Evolutionary conservation across 2,113 vertebrate genomes (phyloP).

Genomic region (Physeter macrocephalus): DNA sequence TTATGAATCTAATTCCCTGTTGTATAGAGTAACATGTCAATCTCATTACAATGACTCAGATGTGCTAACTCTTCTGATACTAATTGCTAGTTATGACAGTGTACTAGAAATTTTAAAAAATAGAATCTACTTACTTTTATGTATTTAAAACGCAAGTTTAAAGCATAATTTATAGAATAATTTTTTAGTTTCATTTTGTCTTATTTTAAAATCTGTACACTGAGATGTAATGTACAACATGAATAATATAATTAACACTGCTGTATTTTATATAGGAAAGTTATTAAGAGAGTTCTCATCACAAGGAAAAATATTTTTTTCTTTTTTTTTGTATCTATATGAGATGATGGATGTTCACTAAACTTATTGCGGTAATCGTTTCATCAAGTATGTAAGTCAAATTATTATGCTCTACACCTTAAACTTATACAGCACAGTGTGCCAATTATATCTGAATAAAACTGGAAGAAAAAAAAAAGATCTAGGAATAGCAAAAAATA

Average conservation of each 20-base stretch:
- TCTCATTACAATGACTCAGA: background rate
- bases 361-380: background rate
- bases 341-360: background rate
- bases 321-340: background rate
- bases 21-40: background rate
- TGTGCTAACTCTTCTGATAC: background rate
- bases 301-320: background rate
- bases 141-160: background rate
- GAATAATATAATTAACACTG: background rate
- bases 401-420: background rate
- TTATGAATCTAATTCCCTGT: background rate
- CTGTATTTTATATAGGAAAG: background rate
- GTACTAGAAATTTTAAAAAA: slow-evolving; percentile 23
- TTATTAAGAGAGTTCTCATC: background rate
- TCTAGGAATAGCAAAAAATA: background rate
- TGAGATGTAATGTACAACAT: background rate
- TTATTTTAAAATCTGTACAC: background rate
- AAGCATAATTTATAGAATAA: background rate
- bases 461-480: background rate
- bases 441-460: background rate
- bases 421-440: background rate
- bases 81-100: slow-evolving; percentile 31
- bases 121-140: background rate
- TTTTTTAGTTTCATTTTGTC: background rate
- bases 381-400: background rate